Percentiles rank a stretch among this genome's conserved stretches.
Conservation (phyloP, 2,888 invertebrate species). For the Psylliodes chrysocephalus region DNA sequence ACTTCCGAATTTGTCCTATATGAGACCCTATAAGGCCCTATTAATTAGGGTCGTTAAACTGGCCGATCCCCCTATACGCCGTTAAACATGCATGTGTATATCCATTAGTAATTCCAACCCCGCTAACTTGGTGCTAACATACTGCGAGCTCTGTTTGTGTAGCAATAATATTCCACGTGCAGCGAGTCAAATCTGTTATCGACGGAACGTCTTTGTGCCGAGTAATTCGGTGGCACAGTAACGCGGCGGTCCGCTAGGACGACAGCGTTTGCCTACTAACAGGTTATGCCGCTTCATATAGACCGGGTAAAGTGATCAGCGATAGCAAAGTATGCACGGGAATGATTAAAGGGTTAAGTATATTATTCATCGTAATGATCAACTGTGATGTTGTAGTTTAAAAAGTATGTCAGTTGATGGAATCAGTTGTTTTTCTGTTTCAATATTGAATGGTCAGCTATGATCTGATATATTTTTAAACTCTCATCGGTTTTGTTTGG, state of each 20-base stretch:
- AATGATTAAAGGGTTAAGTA: conserved; percentile 7
- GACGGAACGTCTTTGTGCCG: conserved; percentile 52
- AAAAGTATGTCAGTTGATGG: too few relatives aligned
- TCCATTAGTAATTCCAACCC: conserved; percentile 60
- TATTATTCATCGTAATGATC: too few relatives aligned
- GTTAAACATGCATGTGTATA: conserved; percentile 59
- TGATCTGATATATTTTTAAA: too few relatives aligned
- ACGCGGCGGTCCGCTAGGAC: conserved; percentile 45
- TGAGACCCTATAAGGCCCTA: conserved; percentile 38
- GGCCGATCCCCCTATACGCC: conserved; percentile 53
- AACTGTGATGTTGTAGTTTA: too few relatives aligned
- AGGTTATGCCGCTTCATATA: conserved; percentile 51
- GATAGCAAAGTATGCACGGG: conserved; percentile 7
- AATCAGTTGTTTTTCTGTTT: too few relatives aligned
- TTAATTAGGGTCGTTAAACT: conserved; percentile 56
- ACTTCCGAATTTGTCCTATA: conserved; percentile 29
- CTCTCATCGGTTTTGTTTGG: too few relatives aligned
- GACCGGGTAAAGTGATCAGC: conserved; percentile 24
- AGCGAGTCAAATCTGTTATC: conserved; percentile 41
- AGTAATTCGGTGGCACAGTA: conserved; percentile 31
- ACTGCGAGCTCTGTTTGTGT: conserved; percentile 58
- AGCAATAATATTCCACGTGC: conserved; percentile 55
- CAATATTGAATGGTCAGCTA: too few relatives aligned
- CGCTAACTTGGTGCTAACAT: conserved; percentile 60
- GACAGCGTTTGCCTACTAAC: conserved; percentile 58